phyloP scores from a whole-genome alignment of 1,140 invertebrate genomes.

The Drosophila persimilis region DNA sequence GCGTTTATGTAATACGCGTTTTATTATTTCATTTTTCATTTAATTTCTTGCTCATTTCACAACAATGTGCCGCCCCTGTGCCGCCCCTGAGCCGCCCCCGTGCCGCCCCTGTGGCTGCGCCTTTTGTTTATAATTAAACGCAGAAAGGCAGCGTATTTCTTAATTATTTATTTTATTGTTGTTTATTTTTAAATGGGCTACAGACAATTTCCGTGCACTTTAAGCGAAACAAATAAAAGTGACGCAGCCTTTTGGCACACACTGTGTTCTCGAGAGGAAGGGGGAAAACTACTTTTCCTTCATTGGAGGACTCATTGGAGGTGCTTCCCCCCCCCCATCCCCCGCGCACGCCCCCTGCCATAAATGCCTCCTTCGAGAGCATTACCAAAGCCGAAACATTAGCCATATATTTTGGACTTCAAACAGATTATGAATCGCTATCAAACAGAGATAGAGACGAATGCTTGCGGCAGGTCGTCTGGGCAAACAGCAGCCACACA shows the following conservation, averaged over 20 bases:
- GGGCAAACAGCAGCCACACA: too few relatives aligned
- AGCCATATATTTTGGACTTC: slow-evolving; percentile 49
- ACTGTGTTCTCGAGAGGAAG: background rate
- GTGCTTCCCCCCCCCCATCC: too few relatives aligned
- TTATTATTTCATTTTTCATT: slow-evolving; percentile 59
- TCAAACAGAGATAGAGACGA: too few relatives aligned
- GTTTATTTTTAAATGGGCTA: slow-evolving; percentile 82
- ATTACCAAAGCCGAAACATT: slow-evolving; percentile 57
- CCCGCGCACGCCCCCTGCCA: background rate
- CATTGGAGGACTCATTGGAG: too few relatives aligned
- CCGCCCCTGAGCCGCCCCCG: too few relatives aligned
- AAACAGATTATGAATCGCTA: slow-evolving; percentile 7
- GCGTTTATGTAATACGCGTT: slow-evolving; percentile 73
- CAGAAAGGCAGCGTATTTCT: slow-evolving; percentile 69
- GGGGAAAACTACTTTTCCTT: too few relatives aligned
- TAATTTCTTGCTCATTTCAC: slow-evolving; percentile 40
- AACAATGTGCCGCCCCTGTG: slow-evolving; percentile 2
- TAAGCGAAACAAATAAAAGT: slow-evolving; percentile 79
- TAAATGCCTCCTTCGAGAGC: slow-evolving; percentile 22
- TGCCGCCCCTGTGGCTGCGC: slow-evolving; percentile 4
- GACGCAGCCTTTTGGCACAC: slow-evolving; percentile 65
- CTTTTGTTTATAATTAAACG: slow-evolving; percentile 78
- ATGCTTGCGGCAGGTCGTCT: too few relatives aligned
- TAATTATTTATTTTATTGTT: slow-evolving; percentile 82
- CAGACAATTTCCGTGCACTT: slow-evolving; percentile 81